Evolutionary conservation across 2,797 vertebrate species (phyloP), one percentile per base, ranked within the genome.

Genomic region (Pogonophryne albipinna): DNA sequence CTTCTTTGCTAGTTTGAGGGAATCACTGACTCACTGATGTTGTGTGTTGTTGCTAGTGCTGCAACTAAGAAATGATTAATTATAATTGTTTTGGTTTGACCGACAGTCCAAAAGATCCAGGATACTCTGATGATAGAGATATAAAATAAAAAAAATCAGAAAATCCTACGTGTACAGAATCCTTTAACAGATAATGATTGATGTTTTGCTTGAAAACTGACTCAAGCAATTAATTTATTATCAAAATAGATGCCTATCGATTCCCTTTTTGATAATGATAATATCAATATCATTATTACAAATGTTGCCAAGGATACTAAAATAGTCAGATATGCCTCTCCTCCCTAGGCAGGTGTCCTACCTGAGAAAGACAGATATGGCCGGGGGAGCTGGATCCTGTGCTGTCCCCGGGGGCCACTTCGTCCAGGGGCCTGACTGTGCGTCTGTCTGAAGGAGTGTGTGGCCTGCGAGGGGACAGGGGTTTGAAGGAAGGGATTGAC

Each of bases 381-480:
- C 96, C 95, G 16, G 98, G 97, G 11, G 98, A 99, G 19, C 90
- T 93, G 31, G 95, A 89, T n/a, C 95, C 92, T 1, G 96, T 94
- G 89, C 95, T 88, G 2, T 97, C 97, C 61, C 93, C 84, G 0
- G 85, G 80, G 34, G 90, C 83, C n/a, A 95, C 91, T 76, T 98
- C 96, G 1, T 97, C 95, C 11, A 94, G 87, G 0, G 98, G 98
- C 76, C 94, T 95, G 67, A 99, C 96, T 0, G 96, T 98, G 84
- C 98, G 96, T 87, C 98, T 94, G 82, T 97, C 97, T 16, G 96
- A 96, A n/a, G 98, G 98, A 0, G 97, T 99, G 93, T 99, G 97
- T 0, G 97, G 97, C 85, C 97, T 94, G 75, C 96, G 95, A 4
- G 95, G 94, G 0, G 94, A 96, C 71, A 97, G 92, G 52, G 83